Evolutionary conservation across 1,140 invertebrate species (phyloP).

Genomic region (Procambarus virginalis): DNA sequence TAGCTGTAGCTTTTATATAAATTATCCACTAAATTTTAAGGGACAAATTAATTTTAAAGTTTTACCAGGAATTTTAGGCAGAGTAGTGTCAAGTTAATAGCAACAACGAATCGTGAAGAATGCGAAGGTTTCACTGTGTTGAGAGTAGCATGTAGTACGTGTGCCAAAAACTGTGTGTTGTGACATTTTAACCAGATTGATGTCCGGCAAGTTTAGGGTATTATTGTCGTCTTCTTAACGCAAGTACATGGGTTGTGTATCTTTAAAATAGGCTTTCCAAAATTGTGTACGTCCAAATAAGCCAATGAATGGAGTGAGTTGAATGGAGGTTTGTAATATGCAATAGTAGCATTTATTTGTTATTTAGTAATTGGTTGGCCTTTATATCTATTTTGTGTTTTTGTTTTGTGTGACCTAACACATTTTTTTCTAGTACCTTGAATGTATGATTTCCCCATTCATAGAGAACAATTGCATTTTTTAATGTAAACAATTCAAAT

Average conservation of each 20-base stretch:
- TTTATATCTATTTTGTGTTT: neutral
- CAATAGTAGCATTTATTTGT: neutral
- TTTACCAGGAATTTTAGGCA: neutral
- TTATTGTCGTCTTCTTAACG: slow-evolving; percentile 29
- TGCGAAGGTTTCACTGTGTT: slow-evolving; percentile 56
- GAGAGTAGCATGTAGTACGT: slow-evolving; percentile 39
- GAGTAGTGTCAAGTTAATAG: neutral
- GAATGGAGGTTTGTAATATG: slow-evolving; percentile 15
- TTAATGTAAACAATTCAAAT: neutral
- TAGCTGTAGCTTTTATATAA: neutral
- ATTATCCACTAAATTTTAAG: neutral
- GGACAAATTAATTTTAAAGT: neutral
- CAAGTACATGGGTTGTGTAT: slow-evolving; percentile 21
- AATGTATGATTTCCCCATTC: slow-evolving; percentile 45
- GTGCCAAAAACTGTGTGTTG: slow-evolving; percentile 59
- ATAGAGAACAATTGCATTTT: slow-evolving; percentile 13
- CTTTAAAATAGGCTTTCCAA: slow-evolving; percentile 36
- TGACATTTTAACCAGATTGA: slow-evolving; percentile 44
- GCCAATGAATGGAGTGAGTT: slow-evolving; percentile 26
- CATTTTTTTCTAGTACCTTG: slow-evolving; percentile 59
- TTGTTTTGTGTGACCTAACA: slow-evolving; percentile 39
- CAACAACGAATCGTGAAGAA: slow-evolving; percentile 15
- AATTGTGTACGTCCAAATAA: slow-evolving; percentile 43
- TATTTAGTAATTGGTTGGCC: slow-evolving; percentile 18
- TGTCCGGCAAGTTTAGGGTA: slow-evolving; percentile 44